Evolutionary conservation across 2,888 invertebrate genomes (phyloP), one percentile per base, ranked within the genome.

Genomic region (Ophion obscuratus): DNA sequence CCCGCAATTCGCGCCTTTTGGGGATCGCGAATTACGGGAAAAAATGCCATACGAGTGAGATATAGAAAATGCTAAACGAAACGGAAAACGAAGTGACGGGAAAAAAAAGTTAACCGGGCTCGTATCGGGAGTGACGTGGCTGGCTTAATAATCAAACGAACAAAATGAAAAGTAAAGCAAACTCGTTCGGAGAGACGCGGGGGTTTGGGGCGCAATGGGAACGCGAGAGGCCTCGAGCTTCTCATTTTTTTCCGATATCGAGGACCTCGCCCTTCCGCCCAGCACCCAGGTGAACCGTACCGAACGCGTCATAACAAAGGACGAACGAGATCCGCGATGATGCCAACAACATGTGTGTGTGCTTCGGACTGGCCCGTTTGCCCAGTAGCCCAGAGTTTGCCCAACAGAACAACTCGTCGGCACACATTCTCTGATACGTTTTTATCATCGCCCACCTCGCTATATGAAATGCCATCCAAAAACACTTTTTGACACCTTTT

Each of bases 281-380:
- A 40, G 40, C 40, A 24, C 84, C 79, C 85, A 85, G 85, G 74
- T 85, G 85, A 40, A 40, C 40, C 40, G 70, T 79, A 75, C 64
- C 70, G 85, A 83, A 85, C 85, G 40, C 85, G 85, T 83, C 83
- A 85, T 85, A 85, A 85, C 73, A 83, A 85, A 85, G 83, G 83
- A 83, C 79, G 83, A 83, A 74, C 75, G 78, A 70, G 68, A 44
- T 70, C 47, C 47, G 44, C 20, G 36, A 20, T 27, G 66, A 53
- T 76, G n/a, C 17, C 47, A 62, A 74, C 74, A 59, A 27, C n/a
- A 62, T 67, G 70, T 66, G 74, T 64, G 10, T 68, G 61, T 67
- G 24, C 20, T 27, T 44, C 40, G 40, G 40, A 40, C 40, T 9
- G 40, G 40, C 9, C 40, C 40, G 75, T 44, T 44, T 62, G 76